Percentiles rank a stretch among this genome's conserved stretches.
Conservation (phyloP, 2,888 invertebrate species). For the Cataglyphis livida region DNA sequence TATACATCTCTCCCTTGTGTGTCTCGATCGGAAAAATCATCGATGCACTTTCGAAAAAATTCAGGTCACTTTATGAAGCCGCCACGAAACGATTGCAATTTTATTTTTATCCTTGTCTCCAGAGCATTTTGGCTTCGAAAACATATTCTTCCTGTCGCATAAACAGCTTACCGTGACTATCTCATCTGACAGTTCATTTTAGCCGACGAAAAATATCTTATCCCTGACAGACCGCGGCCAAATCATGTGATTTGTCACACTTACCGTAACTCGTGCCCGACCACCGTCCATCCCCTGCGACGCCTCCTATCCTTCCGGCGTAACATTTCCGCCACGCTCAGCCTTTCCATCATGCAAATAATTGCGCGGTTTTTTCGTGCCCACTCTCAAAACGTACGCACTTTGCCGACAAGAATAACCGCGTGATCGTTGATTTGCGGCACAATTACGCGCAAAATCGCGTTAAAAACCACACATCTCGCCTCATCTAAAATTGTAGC, state of each 20-base stretch:
- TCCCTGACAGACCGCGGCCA: background rate
- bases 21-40: background rate
- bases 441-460: background rate
- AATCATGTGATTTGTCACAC: conserved; percentile 63
- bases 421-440: conserved; percentile 1
- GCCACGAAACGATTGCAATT: background rate
- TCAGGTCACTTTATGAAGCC: background rate
- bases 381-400: conserved; percentile 8
- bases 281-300: conserved; percentile 91
- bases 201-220: conserved; percentile 1
- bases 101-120: conserved; percentile 25
- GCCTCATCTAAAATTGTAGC: conserved; percentile 40
- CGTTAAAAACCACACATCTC: background rate
- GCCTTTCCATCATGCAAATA: conserved; percentile 79
- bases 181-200: conserved; percentile 7
- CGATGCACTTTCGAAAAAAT: background rate
- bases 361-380: background rate
- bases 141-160: conserved; percentile 4
- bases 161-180: background rate
- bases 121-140: background rate
- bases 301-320: conserved; percentile 86
- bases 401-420: background rate
- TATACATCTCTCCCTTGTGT: background rate
- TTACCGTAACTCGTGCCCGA: conserved; percentile 92
- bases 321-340: conserved; percentile 81